Evolutionary conservation across 2,888 invertebrate genomes (phyloP).

Genomic region (Neoascia interrupta): DNA sequence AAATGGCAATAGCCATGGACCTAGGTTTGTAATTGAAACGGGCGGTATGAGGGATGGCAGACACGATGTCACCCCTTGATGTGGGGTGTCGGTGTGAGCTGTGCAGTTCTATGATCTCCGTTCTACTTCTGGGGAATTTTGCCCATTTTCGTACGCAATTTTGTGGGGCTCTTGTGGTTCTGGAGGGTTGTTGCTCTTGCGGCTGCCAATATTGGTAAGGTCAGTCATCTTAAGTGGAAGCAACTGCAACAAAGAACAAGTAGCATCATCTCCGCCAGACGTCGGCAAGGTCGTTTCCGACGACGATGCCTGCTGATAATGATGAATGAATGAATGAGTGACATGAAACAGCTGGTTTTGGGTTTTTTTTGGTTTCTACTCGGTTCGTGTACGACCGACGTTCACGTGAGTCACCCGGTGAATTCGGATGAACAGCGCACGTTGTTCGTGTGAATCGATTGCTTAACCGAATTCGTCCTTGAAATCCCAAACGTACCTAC

Average conservation of each 20-base stretch:
- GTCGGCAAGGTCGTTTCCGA: slow-evolving; percentile 14
- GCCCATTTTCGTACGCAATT: not conserved
- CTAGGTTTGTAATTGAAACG: slow-evolving; percentile 11
- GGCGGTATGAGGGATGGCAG: not conserved
- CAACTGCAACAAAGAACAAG: slow-evolving; percentile 1
- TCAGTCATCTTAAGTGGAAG: slow-evolving; percentile 24
- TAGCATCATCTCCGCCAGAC: slow-evolving; percentile 6
- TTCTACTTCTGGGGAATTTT: too few species aligned
- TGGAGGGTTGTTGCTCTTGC: slow-evolving; percentile 9
- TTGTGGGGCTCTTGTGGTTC: too few species aligned
- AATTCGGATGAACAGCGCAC: slow-evolving; percentile 11
- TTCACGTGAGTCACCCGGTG: slow-evolving; percentile 7
- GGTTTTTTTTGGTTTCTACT: too few species aligned
- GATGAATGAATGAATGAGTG: not conserved
- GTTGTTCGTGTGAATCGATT: slow-evolving; percentile 44
- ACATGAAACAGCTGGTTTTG: slow-evolving; percentile 25
- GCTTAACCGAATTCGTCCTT: slow-evolving; percentile 42
- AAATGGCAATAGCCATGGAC: slow-evolving; percentile 13
- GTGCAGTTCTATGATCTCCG: too few species aligned
- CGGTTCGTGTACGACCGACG: too few species aligned
- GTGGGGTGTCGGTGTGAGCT: too few species aligned
- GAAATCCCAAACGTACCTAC: too few species aligned
- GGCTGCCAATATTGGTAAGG: slow-evolving; percentile 35
- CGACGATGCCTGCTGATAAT: not conserved
- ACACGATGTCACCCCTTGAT: slow-evolving; percentile 14